Evolutionary conservation across 2,113 vertebrate species (phyloP).

Genomic region (Dromaius novaehollandiae): DNA sequence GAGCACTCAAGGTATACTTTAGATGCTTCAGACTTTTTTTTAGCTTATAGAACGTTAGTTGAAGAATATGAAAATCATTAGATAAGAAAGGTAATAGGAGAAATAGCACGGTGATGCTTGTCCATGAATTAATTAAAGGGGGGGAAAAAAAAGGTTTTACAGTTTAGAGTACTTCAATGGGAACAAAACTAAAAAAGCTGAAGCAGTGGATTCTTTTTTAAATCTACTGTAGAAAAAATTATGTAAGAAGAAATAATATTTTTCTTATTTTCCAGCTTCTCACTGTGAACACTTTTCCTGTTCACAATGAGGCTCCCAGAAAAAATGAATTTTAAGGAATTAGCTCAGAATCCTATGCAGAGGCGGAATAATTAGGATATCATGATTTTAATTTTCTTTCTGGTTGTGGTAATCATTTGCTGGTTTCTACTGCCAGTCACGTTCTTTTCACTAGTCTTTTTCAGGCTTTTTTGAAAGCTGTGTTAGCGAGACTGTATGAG

Average conservation of each 20-base stretch:
- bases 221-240: neutral
- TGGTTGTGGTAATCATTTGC: neutral
- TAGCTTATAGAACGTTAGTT: neutral
- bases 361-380: conserved; percentile 13
- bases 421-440: neutral
- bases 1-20: neutral
- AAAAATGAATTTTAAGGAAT: neutral
- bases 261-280: neutral
- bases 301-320: neutral
- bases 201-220: neutral
- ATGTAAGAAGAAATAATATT: neutral
- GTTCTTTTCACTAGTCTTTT: neutral
- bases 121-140: neutral
- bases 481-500: neutral
- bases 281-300: neutral
- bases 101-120: neutral
- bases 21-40: neutral
- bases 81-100: neutral
- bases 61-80: neutral
- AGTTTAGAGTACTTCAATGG: neutral
- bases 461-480: neutral
- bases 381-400: neutral
- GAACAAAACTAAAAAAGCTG: neutral
- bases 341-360: neutral
- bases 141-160: neutral